phyloP scores from a whole-genome alignment of 2,888 invertebrate genomes.

The Trichopria drosophilae region DNA sequence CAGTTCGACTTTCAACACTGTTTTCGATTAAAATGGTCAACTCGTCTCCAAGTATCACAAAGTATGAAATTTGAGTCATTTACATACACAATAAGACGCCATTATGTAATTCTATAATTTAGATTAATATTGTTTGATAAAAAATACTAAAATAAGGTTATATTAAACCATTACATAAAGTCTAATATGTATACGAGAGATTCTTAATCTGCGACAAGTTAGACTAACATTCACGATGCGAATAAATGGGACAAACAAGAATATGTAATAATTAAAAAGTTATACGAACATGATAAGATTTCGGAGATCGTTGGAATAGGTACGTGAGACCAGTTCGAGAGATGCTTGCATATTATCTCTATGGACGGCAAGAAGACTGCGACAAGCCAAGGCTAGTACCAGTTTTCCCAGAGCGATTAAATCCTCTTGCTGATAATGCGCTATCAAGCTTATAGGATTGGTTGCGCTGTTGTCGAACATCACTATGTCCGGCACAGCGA shows the following conservation, averaged over 20 bases:
- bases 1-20: too few species aligned
- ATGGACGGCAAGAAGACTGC: conserved; percentile 83
- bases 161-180: too few species aligned
- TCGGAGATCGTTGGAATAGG: conserved; percentile 91
- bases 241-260: conserved; percentile 2
- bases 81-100: too few species aligned
- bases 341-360: conserved; percentile 85
- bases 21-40: too few species aligned
- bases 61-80: too few species aligned
- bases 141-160: too few species aligned
- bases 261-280: conserved; percentile 15
- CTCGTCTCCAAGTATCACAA: too few species aligned
- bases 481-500: conserved; percentile 80
- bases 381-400: conserved; percentile 90
- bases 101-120: too few species aligned
- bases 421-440: conserved; percentile 89
- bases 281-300: conserved; percentile 84
- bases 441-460: conserved; percentile 69
- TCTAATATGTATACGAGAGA: not conserved
- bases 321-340: conserved; percentile 84
- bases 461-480: conserved; percentile 72
- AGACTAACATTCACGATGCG: not conserved
- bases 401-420: conserved; percentile 87
- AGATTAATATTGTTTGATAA: too few species aligned
- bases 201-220: not conserved